phyloP scores from a whole-genome alignment of 2,888 invertebrate species.

The Drosophila parthenogenetica region DNA sequence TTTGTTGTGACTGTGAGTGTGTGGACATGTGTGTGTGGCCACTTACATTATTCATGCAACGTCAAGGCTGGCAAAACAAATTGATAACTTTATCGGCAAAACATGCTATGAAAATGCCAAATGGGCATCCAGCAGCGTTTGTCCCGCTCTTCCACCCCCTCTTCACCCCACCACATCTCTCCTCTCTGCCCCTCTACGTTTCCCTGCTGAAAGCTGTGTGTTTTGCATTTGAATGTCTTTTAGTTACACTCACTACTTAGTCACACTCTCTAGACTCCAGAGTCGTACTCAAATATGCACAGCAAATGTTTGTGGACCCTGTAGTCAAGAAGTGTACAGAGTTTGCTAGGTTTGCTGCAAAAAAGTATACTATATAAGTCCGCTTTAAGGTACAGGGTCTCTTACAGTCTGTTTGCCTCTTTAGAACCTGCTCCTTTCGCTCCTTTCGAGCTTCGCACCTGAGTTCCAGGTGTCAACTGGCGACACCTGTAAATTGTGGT shows the following conservation, averaged over 20 bases:
- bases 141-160: neutral
- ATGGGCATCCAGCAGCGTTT: conserved; percentile 47
- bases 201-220: conserved; percentile 45
- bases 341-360: too few species aligned
- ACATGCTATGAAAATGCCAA: conserved; percentile 81
- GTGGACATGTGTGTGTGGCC: conserved; percentile 29
- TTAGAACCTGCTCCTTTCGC: neutral
- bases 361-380: too few species aligned
- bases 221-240: conserved; percentile 66
- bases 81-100: conserved; percentile 84
- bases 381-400: too few species aligned
- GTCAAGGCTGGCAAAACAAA: conserved; percentile 82
- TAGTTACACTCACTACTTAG: conserved; percentile 7
- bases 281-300: conserved; percentile 52
- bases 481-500: conserved; percentile 83
- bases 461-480: conserved; percentile 70
- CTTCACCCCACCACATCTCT: neutral
- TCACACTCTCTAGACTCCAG: neutral
- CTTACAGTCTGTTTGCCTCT: neutral
- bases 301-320: conserved; percentile 31
- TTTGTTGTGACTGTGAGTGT: conserved; percentile 11
- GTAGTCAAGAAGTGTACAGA: too few species aligned
- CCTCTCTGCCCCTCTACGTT: conserved; percentile 22
- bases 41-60: conserved; percentile 82
- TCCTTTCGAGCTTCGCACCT: neutral